These are phyloP conservation scores for Sturmia bella DNA, from an alignment of 2,888 invertebrate genomes.

Conservation along the genomic window DNA sequence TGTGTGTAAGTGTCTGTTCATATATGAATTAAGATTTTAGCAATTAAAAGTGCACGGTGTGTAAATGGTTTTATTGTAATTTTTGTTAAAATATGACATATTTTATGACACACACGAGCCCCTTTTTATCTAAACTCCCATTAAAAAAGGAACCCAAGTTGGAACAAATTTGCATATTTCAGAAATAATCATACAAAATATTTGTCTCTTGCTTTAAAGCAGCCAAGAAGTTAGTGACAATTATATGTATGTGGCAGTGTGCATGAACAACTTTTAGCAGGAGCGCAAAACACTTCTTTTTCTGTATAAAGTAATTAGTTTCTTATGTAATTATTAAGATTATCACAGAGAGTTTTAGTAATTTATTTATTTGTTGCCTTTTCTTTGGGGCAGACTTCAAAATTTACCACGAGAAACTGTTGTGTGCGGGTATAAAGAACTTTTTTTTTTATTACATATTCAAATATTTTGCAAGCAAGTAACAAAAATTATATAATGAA, in stretches of 20 bases:
- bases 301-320: slow-evolving; percentile 79
- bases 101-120: slow-evolving; percentile 69
- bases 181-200: slow-evolving; percentile 56
- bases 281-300: slow-evolving; percentile 33
- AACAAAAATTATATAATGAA: slow-evolving; percentile 60
- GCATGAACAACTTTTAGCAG: not conserved
- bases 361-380: not conserved
- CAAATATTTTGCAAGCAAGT: not conserved
- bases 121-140: slow-evolving; percentile 59
- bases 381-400: not conserved
- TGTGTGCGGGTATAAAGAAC: too few species aligned
- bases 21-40: slow-evolving; percentile 53
- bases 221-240: not conserved
- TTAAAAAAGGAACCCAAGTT: slow-evolving; percentile 41
- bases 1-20: not conserved
- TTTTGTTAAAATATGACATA: slow-evolving; percentile 69
- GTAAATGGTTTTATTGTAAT: slow-evolving; percentile 66
- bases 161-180: slow-evolving; percentile 58
- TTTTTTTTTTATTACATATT: not conserved
- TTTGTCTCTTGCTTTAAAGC: not conserved
- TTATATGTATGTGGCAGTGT: not conserved
- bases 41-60: slow-evolving; percentile 66
- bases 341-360: slow-evolving; percentile 56
- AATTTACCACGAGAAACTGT: not conserved
- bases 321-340: slow-evolving; percentile 79